Evolutionary conservation across 2,113 vertebrate genomes (phyloP), one percentile per base, ranked within the genome.

Genomic region (Brachyistius frenatus): DNA sequence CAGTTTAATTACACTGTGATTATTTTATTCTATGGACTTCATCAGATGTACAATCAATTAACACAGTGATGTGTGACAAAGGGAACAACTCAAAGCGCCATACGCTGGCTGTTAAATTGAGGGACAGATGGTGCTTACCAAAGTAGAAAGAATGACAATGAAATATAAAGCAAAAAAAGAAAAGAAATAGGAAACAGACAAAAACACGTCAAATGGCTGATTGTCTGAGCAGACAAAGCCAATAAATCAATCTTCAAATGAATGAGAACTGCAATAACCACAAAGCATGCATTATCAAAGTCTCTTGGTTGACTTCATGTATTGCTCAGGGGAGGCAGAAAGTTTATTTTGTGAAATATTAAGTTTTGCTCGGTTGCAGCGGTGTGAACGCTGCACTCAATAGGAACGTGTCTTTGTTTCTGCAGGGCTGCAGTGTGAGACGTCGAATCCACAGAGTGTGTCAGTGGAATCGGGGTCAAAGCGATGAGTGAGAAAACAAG

Each of bases 401-500:
- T 23, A 41, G 57, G 5, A 44, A 44, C 41, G 14, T 41, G 7
- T 64, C 2, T 2, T 4, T 64, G 13, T 66, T 39, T 50, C 49
- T 54, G 30, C 44, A 47, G 8, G 23, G 30, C 69, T 50, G 49
- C n/a, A 30, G 37, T 2, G 3, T 56, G 64, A 41, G 73, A 23
- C 23, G 1, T 23, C 23, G 23, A 23, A 23, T 23, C 23, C 23
- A 23, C 23, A 63, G 74, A 66, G 41, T 8, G 57, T 35, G 53
- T n/a, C 4, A 16, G 70, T 47, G 57, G 35, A 83, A 44, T 53
- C 16, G 3, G 58, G 66, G 84, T 91, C 72, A 62, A 62, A 71
- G 37, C 6, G 47, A 78, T 73, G 82, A 86, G 65, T 66, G 71
- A 87, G 52, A 53, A 44, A 73, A 78, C 23, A 39, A 80, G 60